Percentiles rank a stretch among this genome's conserved stretches.
These are phyloP conservation scores for Margaritifera margaritifera DNA, from an alignment of 2,888 invertebrate species.

Conservation along the genomic window DNA sequence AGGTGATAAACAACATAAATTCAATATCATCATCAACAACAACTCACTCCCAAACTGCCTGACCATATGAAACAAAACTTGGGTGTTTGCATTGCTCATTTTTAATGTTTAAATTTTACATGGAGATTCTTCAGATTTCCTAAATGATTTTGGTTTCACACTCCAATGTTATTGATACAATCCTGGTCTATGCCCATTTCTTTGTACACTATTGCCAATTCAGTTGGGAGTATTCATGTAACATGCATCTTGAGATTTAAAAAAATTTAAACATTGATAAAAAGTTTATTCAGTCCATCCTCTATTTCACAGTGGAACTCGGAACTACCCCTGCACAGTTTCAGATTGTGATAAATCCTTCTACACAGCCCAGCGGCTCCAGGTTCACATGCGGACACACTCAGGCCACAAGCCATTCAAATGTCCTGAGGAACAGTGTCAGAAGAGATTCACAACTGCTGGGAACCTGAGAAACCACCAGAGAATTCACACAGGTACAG, in stretches of 20 bases:
- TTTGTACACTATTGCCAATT: no score
- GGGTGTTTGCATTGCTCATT: no score
- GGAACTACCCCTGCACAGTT: not conserved
- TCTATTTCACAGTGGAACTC: not conserved
- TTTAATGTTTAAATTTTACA: no score
- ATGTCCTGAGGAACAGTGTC: conserved; percentile 27
- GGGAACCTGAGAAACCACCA: conserved; percentile 56
- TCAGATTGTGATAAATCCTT: conserved; percentile 58
- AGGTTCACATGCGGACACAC: conserved; percentile 59
- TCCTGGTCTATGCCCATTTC: no score
- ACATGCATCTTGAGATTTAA: conserved; percentile 60
- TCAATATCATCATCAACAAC: no score
- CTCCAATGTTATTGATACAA: no score
- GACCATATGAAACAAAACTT: no score
- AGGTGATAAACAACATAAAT: no score
- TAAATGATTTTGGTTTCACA: no score
- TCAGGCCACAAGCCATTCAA: conserved; percentile 55
- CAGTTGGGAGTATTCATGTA: no score
- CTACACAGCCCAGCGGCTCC: conserved; percentile 58
- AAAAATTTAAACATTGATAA: conserved; percentile 79
- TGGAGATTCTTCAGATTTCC: no score
- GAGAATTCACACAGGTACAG: conserved; percentile 53
- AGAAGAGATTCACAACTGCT: conserved; percentile 49
- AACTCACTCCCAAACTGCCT: no score
- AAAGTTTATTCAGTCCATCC: not conserved